A percentile compares a stretch with the other conserved stretches of the same genome.
These are phyloP conservation scores for Hecatera dysodea DNA, from an alignment of 2,888 invertebrate species.

Conservation along the genomic window DNA sequence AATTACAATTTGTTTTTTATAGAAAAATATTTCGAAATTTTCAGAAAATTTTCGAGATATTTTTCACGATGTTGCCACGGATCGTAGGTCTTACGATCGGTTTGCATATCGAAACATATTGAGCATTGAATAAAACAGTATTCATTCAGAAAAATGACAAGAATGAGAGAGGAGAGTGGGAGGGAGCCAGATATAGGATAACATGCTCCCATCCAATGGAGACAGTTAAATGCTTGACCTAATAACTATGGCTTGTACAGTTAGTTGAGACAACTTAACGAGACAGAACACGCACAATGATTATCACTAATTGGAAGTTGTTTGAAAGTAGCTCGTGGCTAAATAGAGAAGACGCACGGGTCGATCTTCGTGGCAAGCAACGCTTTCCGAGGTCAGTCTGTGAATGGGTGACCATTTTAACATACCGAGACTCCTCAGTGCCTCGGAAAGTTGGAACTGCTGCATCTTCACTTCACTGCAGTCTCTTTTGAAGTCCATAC, in stretches of 20 bases:
- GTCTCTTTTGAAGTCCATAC: no score
- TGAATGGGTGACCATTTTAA: no score
- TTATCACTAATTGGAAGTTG: slow-evolving; percentile 18
- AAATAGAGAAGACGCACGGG: no score
- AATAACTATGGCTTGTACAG: slow-evolving; percentile 13
- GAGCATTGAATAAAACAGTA: background rate
- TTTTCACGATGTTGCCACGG: no score
- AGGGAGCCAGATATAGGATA: slow-evolving; percentile 16
- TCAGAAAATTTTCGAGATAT: no score
- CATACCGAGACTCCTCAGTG: no score
- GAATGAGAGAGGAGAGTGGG: background rate
- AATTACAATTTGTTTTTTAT: no score
- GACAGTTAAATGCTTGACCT: slow-evolving; percentile 24
- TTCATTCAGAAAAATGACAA: background rate
- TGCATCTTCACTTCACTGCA: no score
- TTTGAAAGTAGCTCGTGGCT: background rate
- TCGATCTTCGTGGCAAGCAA: no score
- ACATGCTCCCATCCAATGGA: background rate
- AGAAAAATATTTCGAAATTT: no score
- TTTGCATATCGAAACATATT: background rate
- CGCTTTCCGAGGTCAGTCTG: no score
- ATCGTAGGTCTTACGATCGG: background rate
- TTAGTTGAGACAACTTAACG: background rate
- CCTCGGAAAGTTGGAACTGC: no score
- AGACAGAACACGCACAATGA: slow-evolving; percentile 14